Percentiles rank a stretch among this genome's conserved stretches.
These are phyloP conservation scores for Tragelaphus buxtoni DNA, from an alignment of 2,113 vertebrate species.

Conservation along the genomic window DNA sequence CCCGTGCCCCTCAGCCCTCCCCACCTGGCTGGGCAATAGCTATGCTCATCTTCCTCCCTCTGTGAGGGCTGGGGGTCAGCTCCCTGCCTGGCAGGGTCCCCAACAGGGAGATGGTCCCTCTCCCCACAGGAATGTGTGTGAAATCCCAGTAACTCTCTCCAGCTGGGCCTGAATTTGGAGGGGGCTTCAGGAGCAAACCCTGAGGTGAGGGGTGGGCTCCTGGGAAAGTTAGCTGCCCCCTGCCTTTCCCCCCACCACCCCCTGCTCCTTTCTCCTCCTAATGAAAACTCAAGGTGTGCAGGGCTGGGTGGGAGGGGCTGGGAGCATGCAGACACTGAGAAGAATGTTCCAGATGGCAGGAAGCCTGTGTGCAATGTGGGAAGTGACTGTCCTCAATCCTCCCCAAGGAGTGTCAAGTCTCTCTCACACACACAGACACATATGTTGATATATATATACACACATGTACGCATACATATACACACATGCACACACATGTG, in stretches of 20 bases:
- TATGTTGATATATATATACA: not conserved
- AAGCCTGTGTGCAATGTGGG: not conserved
- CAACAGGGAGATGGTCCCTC: not conserved
- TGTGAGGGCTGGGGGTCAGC: not conserved
- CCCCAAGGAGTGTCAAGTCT: not conserved
- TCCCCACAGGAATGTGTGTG: conserved; percentile 62
- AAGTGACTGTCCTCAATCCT: not conserved
- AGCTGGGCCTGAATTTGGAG: conserved; percentile 43
- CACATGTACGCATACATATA: not conserved
- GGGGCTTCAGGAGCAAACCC: not conserved
- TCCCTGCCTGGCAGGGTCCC: not conserved
- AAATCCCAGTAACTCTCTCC: conserved; percentile 68
- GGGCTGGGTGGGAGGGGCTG: not conserved
- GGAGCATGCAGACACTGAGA: not conserved
- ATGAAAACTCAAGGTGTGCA: conserved; percentile 38
- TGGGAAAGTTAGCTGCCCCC: not conserved
- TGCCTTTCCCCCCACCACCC: not conserved
- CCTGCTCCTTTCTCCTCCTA: not conserved
- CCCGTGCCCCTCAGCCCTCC: not conserved
- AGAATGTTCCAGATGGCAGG: not conserved
- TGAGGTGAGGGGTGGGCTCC: not conserved
- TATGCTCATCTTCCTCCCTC: not conserved
- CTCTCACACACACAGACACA: too few species aligned
- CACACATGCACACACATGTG: not conserved
- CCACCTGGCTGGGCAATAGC: not conserved